Evolutionary conservation across 2,113 vertebrate genomes (phyloP).

Genomic region (Brevimyrus niger): DNA sequence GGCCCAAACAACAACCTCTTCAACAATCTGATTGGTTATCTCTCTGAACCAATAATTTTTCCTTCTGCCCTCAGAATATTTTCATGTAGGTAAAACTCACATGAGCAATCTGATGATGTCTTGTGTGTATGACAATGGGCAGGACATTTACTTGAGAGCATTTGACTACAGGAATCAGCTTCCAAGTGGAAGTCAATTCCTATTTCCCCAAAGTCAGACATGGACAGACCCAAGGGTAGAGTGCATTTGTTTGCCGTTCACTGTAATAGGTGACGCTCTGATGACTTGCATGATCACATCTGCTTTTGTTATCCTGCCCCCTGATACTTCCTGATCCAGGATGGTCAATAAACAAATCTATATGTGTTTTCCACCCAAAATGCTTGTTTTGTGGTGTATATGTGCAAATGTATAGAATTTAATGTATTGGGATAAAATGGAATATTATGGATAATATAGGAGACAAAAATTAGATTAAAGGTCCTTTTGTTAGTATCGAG

Average conservation of each 20-base stretch:
- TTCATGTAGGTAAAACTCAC: too few species aligned
- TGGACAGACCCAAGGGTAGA: constrained; percentile 12
- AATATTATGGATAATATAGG: background rate
- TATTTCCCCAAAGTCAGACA: constrained; percentile 17
- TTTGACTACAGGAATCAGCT: constrained; percentile 10
- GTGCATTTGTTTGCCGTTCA: background rate
- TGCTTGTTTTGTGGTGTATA: background rate
- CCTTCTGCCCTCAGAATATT: too few species aligned
- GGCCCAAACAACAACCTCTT: background rate
- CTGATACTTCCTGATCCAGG: background rate
- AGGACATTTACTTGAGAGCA: background rate
- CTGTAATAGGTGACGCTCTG: background rate
- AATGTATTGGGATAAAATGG: background rate
- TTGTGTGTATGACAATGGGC: background rate
- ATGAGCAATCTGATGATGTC: background rate
- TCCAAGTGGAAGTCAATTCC: constrained; percentile 12
- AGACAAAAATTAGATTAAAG: background rate
- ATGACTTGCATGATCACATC: background rate
- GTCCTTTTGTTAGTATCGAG: background rate
- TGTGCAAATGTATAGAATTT: background rate
- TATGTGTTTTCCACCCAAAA: background rate
- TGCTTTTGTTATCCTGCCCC: background rate
- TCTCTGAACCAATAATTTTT: too few species aligned
- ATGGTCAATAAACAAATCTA: background rate
- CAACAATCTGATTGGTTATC: too few species aligned